Evolutionary conservation across 2,113 vertebrate genomes (phyloP).

Genomic region (Seriola quinqueradiata): DNA sequence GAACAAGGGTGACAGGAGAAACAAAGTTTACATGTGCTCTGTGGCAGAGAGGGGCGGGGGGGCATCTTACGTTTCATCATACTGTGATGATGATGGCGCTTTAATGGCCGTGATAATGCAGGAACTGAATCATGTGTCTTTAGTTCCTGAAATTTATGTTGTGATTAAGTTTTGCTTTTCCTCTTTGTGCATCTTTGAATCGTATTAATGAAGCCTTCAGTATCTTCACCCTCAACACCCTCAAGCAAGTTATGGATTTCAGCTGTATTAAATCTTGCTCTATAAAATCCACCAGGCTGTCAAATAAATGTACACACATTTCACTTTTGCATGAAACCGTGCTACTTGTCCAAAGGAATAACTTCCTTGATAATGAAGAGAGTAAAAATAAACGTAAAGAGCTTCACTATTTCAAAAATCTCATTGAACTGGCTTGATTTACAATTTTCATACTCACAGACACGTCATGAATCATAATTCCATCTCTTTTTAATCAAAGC

Average conservation of each 20-base stretch:
- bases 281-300: background rate
- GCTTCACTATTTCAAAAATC: background rate
- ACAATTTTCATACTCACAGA: background rate
- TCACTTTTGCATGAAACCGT: background rate
- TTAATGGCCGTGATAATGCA: too few species aligned
- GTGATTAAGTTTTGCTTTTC: too few species aligned
- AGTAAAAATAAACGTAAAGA: too few species aligned
- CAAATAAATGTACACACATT: background rate
- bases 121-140: too few species aligned
- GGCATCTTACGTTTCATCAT: too few species aligned
- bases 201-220: background rate
- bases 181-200: slow-evolving; percentile 9
- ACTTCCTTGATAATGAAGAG: background rate
- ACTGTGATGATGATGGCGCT: too few species aligned
- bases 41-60: too few species aligned
- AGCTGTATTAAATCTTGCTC: background rate
- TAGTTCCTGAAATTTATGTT: too few species aligned
- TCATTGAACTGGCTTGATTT: background rate
- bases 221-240: slow-evolving; percentile 2
- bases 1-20: background rate
- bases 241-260: slow-evolving; percentile 5
- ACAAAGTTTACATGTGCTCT: background rate
- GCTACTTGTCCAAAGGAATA: slow-evolving; percentile 1
- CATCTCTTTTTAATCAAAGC: slow-evolving; percentile 43
- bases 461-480: slow-evolving; percentile 24